Evolutionary conservation across 2,113 vertebrate genomes (phyloP).

Genomic region (Ciconia stormi): DNA sequence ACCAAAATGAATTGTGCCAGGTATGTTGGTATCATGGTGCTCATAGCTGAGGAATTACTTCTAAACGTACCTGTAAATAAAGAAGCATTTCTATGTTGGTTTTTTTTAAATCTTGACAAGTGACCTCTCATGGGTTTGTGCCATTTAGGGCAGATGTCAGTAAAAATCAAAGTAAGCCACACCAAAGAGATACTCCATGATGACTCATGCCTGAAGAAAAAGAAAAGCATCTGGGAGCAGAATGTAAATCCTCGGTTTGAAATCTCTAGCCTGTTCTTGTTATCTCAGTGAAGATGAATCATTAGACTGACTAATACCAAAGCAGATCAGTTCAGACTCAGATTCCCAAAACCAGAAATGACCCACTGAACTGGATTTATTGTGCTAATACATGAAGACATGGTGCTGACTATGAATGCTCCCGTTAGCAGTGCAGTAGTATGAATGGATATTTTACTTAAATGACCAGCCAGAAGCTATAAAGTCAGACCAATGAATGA

Average conservation of each 20-base stretch:
- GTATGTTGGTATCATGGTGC: neutral
- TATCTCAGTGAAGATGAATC: neutral
- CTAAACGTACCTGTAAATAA: neutral
- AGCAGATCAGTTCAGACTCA: neutral
- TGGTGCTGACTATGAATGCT: neutral
- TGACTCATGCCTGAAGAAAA: neutral
- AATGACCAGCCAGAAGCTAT: neutral
- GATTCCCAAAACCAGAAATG: neutral
- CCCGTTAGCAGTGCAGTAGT: rapidly evolving
- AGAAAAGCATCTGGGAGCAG: neutral
- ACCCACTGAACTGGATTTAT: neutral
- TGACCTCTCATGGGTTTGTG: neutral
- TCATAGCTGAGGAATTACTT: neutral
- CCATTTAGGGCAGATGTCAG: neutral
- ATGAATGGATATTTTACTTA: neutral
- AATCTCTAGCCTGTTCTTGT: neutral
- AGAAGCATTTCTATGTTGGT: neutral
- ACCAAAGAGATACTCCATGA: neutral
- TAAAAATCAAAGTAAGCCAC: neutral
- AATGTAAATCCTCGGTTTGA: neutral
- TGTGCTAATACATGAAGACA: neutral
- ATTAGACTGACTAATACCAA: neutral
- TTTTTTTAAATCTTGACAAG: neutral
- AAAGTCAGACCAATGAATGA: neutral
- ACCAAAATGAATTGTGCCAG: neutral